Evolutionary conservation across 1,140 invertebrate species (phyloP).

Genomic region (Drosophila sucinea): DNA sequence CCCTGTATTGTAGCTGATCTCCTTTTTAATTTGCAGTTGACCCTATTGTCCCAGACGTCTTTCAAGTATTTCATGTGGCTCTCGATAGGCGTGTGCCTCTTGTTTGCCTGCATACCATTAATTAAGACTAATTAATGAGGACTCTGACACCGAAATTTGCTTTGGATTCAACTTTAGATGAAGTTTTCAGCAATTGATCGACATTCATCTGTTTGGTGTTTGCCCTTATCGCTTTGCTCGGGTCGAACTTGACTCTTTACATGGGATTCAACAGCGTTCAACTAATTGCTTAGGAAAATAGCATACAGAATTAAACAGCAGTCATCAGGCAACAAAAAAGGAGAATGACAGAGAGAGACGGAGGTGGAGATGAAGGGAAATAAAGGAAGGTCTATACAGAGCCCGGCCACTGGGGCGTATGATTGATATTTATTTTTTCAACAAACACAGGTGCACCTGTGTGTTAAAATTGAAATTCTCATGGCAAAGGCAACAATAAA

Average conservation of each 20-base stretch:
- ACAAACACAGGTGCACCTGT: conserved; percentile 76
- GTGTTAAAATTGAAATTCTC: conserved; percentile 76
- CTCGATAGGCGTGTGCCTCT: no score
- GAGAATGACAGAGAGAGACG: neutral
- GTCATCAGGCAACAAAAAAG: conserved; percentile 24
- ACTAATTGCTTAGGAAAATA: conserved; percentile 65
- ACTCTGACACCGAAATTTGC: no score
- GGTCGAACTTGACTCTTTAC: conserved; percentile 6
- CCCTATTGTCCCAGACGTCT: no score
- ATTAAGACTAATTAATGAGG: no score
- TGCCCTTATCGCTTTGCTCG: neutral
- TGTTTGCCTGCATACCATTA: no score
- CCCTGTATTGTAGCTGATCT: no score
- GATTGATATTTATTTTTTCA: conserved; percentile 80
- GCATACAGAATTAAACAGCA: conserved; percentile 53
- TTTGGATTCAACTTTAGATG: no score
- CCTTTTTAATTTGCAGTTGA: no score
- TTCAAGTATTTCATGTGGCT: no score
- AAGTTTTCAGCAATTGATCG: no score
- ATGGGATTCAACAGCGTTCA: conserved; percentile 23
- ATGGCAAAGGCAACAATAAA: conserved; percentile 64
- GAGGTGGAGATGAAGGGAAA: neutral
- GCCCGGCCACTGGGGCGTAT: conserved; percentile 64
- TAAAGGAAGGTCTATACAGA: conserved; percentile 30
- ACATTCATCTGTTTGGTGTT: neutral